Conservation (phyloP, 2,888 invertebrate genomes). For the Scrobipalpa atriplicella region DNA sequence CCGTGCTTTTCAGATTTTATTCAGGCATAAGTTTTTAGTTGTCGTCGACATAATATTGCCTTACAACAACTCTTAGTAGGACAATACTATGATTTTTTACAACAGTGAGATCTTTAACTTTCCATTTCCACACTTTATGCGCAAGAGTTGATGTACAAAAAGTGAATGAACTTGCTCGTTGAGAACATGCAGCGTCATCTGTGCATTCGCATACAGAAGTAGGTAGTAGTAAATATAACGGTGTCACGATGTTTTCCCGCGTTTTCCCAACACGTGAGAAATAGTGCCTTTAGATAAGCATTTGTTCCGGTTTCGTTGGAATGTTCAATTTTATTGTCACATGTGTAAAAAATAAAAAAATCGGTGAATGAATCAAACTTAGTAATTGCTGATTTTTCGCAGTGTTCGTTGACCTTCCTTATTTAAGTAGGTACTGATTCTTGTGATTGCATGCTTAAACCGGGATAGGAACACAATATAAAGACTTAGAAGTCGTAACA, state of each 20-base stretch:
- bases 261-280: background rate
- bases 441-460: no score
- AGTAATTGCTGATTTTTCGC: background rate
- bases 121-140: background rate
- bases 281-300: background rate
- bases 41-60: no score
- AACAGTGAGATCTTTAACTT: background rate
- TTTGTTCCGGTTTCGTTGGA: background rate
- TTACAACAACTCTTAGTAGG: background rate
- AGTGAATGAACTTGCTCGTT: background rate
- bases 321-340: background rate
- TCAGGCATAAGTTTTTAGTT: no score
- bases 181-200: background rate
- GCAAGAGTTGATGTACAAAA: background rate
- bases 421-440: no score
- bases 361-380: no score
- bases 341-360: background rate
- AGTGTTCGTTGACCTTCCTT: background rate
- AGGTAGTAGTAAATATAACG: background rate
- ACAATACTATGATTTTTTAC: background rate
- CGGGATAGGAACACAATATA: no score
- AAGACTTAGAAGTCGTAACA: no score
- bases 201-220: background rate
- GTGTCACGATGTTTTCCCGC: constrained; percentile 1
- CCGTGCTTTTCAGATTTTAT: no score